Evolutionary conservation across 2,888 invertebrate species (phyloP), one percentile per base, ranked within the genome.

Genomic region (Drosophila anomalipes): DNA sequence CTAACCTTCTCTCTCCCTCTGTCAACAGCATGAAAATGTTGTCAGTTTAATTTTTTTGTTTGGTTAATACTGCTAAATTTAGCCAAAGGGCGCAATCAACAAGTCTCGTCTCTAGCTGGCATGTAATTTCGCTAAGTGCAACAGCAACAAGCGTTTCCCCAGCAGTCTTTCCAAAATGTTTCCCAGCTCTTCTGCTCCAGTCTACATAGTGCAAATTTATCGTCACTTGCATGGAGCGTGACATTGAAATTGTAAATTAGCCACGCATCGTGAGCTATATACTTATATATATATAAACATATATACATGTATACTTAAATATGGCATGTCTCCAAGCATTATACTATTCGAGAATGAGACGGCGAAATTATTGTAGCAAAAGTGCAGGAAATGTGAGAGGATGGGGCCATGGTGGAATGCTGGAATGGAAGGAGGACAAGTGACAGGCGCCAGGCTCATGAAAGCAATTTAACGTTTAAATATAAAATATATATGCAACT

Each of bases 201-300:
- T 51, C 60, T 63, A 59, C 74, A 71, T 78, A 77, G 79, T 83
- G 81, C 86, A 84, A 86, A 91, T 86, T 90, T 91, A 90, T 89
- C 90, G 91, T 86, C 90, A 91, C 91, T 91, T 88, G 84, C 86
- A 80, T 70, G 75, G 77, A 88, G 90, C 89, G 84, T 91, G 91
- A 89, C 92, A 92, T 90, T 91, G 91, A 91, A 91, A 91, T 91
- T 91, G 90, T 89, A 89, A 91, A 91, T 91, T 90, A 89, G 88
- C 86, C 79, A 84, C 86, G 91, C 90, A 85, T 79, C 78, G 77
- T 77, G 81, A 62, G 64, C 41, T 41, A 52, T 56, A 39, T 28
- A 47, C 22, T 26, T 63, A 37, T 33, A 30, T 51, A 44, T 35
- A 30, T 35, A 28, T 19, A 61, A 33, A 33, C 26, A 28, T 39